These are phyloP conservation scores for Dilophus febrilis DNA, from an alignment of 2,888 invertebrate species.

Conservation along the genomic window DNA sequence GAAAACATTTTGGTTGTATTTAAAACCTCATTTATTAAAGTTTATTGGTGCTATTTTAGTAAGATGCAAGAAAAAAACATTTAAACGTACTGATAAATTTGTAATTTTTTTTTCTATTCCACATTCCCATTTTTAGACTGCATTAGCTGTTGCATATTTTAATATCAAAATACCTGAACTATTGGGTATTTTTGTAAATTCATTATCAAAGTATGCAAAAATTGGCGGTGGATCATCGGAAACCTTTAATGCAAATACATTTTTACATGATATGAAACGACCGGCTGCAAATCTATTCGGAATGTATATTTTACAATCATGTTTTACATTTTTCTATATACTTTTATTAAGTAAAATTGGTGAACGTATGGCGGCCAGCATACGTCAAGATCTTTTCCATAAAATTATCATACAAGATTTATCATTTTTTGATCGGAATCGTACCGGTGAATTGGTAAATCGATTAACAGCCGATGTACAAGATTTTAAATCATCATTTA, in stretches of 20 bases:
- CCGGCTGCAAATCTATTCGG: constrained; percentile 25
- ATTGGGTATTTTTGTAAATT: constrained; percentile 69
- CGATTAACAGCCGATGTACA: constrained; percentile 86
- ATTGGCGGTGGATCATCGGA: constrained; percentile 27
- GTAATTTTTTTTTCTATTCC: not conserved
- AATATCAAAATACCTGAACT: constrained; percentile 80
- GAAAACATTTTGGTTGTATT: constrained; percentile 51
- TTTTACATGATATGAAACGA: constrained; percentile 23
- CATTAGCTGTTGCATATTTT: constrained; percentile 67
- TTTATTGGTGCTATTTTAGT: constrained; percentile 63
- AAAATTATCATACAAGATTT: constrained; percentile 76
- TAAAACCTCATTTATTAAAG: constrained; percentile 60
- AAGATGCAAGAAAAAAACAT: constrained; percentile 22
- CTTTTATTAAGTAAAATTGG: constrained; percentile 72
- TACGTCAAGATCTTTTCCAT: constrained; percentile 67
- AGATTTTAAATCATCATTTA: constrained; percentile 94
- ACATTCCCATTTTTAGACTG: constrained; percentile 42
- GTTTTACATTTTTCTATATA: constrained; percentile 81
- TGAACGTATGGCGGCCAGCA: constrained; percentile 65
- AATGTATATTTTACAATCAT: constrained; percentile 38
- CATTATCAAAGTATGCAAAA: constrained; percentile 41
- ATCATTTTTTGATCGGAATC: constrained; percentile 75
- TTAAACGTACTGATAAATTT: not conserved
- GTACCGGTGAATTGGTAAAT: constrained; percentile 84
- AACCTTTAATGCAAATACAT: constrained; percentile 11